A percentile compares a stretch with the other conserved stretches of the same genome.
Evolutionary conservation across 92 coral and sea anemone genomes (phyloP).

Genomic region (Heteractis magnifica): DNA sequence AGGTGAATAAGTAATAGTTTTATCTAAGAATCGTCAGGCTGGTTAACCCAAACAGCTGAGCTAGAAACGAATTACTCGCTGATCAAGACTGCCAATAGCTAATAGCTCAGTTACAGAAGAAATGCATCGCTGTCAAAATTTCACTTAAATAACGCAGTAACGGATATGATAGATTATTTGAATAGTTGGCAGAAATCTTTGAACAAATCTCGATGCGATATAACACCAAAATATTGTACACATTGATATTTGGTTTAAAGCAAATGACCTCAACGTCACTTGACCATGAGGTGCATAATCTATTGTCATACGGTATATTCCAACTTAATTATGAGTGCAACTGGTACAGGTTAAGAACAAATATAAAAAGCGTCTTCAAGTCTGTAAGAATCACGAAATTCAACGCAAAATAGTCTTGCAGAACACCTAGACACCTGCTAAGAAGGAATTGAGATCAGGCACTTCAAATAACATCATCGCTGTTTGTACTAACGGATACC

Average conservation of each 20-base stretch:
- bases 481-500: background rate
- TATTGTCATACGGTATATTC: too few species aligned
- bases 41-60: background rate
- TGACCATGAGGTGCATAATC: conserved; percentile 3
- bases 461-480: background rate
- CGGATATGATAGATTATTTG: background rate
- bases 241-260: background rate
- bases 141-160: background rate
- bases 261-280: background rate
- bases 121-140: background rate
- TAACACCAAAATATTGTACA: background rate
- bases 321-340: too few species aligned
- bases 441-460: background rate
- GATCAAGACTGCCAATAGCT: background rate
- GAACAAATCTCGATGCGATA: background rate
- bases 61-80: background rate
- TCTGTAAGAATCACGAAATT: background rate
- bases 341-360: background rate
- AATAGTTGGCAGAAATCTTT: background rate
- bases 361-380: background rate
- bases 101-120: background rate
- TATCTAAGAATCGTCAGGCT: background rate
- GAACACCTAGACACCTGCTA: background rate
- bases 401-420: background rate
- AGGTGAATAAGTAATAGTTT: background rate